These are phyloP conservation scores for Mergus octosetaceus DNA, from an alignment of 2,797 vertebrate genomes.

Conservation along the genomic window DNA sequence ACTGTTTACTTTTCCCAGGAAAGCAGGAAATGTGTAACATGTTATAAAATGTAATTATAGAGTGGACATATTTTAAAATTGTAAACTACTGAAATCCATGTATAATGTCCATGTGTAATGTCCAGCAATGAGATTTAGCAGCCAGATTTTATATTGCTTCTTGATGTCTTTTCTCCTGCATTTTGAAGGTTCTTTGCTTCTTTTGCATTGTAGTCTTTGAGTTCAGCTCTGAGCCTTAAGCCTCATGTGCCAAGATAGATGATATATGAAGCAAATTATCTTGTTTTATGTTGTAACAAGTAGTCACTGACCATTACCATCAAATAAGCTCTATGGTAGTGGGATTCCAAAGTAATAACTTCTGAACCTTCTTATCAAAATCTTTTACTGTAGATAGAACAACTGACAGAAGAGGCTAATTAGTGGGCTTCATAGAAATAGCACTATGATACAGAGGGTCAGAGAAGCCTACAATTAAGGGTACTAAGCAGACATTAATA, in stretches of 20 bases:
- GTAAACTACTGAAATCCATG: not conserved
- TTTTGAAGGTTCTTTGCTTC: not conserved
- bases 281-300: not conserved
- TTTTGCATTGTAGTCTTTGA: not conserved
- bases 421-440: slow-evolving; percentile 42
- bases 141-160: not conserved
- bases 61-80: not conserved
- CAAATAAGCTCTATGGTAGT: not conserved
- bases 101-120: not conserved
- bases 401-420: slow-evolving; percentile 60
- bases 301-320: slow-evolving; percentile 27
- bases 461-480: not conserved
- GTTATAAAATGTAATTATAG: not conserved
- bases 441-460: slow-evolving; percentile 12
- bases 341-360: slow-evolving; percentile 56
- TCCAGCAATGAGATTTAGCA: not conserved
- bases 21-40: not conserved
- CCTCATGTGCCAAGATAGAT: not conserved
- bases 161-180: not conserved
- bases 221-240: not conserved
- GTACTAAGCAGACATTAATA: not conserved
- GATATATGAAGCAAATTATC: not conserved
- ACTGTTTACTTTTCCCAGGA: not conserved
- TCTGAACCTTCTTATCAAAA: not conserved
- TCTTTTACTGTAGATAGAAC: slow-evolving; percentile 23